Conservation (phyloP, 30 jellyfish, hydroid and myxozoan species). For the Pseudorhiza aurosa region DNA sequence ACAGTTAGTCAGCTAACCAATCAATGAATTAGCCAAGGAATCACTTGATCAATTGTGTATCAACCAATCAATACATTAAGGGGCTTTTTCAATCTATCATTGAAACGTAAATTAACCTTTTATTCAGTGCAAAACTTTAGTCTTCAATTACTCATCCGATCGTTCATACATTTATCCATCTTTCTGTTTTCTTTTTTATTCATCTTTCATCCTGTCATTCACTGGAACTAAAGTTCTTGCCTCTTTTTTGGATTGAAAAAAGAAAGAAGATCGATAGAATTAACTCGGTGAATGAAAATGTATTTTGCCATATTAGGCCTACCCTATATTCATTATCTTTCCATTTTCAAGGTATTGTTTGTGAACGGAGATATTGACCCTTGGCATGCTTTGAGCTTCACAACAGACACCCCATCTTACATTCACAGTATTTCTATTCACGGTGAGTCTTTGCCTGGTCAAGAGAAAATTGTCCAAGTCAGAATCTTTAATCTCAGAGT, state of each 20-base stretch:
- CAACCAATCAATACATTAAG: no score
- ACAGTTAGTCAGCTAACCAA: no score
- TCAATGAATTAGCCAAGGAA: no score
- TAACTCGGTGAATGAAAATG: no score
- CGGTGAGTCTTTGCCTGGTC: slow-evolving; percentile 72
- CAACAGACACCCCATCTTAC: slow-evolving; percentile 49
- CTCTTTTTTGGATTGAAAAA: background rate
- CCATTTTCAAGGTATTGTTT: slow-evolving; percentile 80
- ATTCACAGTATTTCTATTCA: slow-evolving; percentile 75
- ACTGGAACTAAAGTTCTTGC: background rate
- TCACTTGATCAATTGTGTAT: no score
- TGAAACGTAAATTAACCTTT: no score
- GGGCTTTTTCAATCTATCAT: no score
- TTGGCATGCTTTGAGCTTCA: slow-evolving; percentile 97
- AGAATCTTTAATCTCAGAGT: no score
- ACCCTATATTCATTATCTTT: background rate
- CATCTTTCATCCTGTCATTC: background rate
- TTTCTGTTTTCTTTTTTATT: background rate
- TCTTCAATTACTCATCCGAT: background rate
- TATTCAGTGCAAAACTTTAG: no score
- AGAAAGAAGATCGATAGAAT: background rate
- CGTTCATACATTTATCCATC: background rate
- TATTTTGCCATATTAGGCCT: background rate
- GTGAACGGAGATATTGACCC: slow-evolving; percentile 98
- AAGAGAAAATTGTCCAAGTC: no score